Evolutionary conservation across 1,140 invertebrate species (phyloP), one percentile per base, ranked within the genome.

Genomic region (Pteromalus puparum): DNA sequence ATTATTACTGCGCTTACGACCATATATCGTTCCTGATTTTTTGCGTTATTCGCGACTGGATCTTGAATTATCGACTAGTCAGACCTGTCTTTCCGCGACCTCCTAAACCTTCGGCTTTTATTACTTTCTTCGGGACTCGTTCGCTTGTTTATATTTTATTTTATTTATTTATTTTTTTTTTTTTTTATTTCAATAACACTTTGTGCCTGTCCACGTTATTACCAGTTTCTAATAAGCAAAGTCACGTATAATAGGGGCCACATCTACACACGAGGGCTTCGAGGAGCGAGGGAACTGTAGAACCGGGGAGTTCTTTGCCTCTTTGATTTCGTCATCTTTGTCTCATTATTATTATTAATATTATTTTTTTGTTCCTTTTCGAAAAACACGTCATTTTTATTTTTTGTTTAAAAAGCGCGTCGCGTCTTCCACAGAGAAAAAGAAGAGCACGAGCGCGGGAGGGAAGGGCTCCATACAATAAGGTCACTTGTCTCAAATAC

Each of bases 401-500:
- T 46, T 75, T 75, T 75, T 42, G 34, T 38, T 75, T 46, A 75
- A 46, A 34, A 42, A n/a, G 34, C 46, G 21, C 73, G 12, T 0
- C 21, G n/a, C 73, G 21, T 65, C 82, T 65, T 74, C 65, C 26
- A 26, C 28, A 28, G 12, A 74, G 78, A 81, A 65, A 68, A 85
- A 75, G 73, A 80, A 83, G 67, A 75, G 42, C 73, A 61, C 28
- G 67, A 79, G 68, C 73, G 72, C 28, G 78, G 84, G 87, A 85
- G 53, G 82, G 80, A 81, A 82, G 84, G 74, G 73, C 80, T 82
- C 73, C 75, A 80, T 75, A 86, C 82, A 85, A 87, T 89, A 89
- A 89, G 89, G 89, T 87, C 89, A 89, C 89, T 89, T 89, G 89
- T 89, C 85, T 89, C 85, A 85, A 88, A 82, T 82, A 83, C 85